These are phyloP conservation scores for Cyrtorhinus lividipennis DNA, from an alignment of 1,140 invertebrate genomes.

Conservation along the genomic window DNA sequence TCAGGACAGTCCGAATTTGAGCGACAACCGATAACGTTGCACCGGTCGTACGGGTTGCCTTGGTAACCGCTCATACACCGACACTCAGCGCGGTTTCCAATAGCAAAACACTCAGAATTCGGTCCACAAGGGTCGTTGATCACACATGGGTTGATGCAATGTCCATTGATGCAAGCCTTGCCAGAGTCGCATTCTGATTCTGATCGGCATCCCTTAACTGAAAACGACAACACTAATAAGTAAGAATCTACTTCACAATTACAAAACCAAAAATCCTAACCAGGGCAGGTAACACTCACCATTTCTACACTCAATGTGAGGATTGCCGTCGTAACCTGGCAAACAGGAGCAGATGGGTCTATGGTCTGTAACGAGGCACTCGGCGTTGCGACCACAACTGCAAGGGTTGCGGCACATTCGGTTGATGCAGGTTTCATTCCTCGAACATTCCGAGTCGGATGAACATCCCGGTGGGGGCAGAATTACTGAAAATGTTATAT, in stretches of 20 bases:
- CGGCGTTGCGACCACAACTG: constrained; percentile 69
- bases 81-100: constrained; percentile 59
- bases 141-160: constrained; percentile 72
- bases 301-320: constrained; percentile 57
- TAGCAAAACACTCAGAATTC: constrained; percentile 68
- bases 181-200: constrained; percentile 65
- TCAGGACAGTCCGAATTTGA: constrained; percentile 75
- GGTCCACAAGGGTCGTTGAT: constrained; percentile 60
- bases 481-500: constrained; percentile 30
- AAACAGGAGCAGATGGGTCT: constrained; percentile 71
- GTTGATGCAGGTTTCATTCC: constrained; percentile 66
- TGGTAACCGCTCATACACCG: constrained; percentile 63
- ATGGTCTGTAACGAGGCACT: constrained; percentile 67
- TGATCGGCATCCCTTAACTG: constrained; percentile 56
- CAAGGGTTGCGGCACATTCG: constrained; percentile 73
- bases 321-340: constrained; percentile 69
- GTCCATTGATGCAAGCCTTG: constrained; percentile 66
- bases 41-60: constrained; percentile 61
- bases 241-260: no score
- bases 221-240: constrained; percentile 19
- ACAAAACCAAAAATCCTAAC: neutral
- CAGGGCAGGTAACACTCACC: constrained; percentile 23
- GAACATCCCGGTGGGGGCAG: constrained; percentile 55
- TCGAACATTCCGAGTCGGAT: constrained; percentile 58
- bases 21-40: constrained; percentile 67